A percentile compares a stretch with the other conserved stretches of the same genome.
Conservation (phyloP, 2,113 vertebrate species). For the Sclerurus mexicanus region DNA sequence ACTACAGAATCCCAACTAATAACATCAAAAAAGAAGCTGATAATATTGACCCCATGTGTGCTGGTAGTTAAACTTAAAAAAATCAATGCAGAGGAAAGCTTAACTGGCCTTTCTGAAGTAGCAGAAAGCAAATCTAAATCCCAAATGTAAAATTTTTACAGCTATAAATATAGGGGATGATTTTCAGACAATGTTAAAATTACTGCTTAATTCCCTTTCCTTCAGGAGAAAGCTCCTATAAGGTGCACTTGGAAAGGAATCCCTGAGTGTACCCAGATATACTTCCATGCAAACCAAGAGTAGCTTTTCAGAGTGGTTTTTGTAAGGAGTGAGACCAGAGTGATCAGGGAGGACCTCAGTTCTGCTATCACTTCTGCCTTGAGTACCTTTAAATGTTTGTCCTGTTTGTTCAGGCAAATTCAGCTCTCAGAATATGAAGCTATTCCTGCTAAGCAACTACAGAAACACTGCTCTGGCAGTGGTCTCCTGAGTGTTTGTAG, state of each 20-base stretch:
- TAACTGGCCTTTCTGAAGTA: conserved; percentile 59
- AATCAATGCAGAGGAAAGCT: conserved; percentile 61
- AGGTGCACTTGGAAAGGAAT: conserved; percentile 61
- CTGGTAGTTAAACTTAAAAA: conserved; percentile 64
- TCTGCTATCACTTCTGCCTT: not conserved
- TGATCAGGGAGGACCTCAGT: not conserved
- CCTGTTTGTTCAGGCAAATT: not conserved
- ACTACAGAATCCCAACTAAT: conserved; percentile 55
- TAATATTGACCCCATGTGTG: conserved; percentile 44
- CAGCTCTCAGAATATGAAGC: not conserved
- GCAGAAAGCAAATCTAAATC: conserved; percentile 53
- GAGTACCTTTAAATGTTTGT: not conserved
- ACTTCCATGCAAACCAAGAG: conserved; percentile 37
- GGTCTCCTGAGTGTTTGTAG: not conserved
- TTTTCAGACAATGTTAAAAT: conserved; percentile 53
- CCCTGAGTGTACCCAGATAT: conserved; percentile 63
- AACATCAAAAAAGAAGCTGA: conserved; percentile 59
- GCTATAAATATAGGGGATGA: conserved; percentile 54
- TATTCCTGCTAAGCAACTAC: not conserved
- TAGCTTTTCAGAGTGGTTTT: conserved; percentile 18
- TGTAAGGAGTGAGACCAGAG: not conserved
- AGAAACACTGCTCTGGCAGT: not conserved
- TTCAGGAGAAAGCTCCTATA: conserved; percentile 29
- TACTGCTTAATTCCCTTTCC: conserved; percentile 40
- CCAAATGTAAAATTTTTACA: conserved; percentile 50